Evolutionary conservation across 2,888 invertebrate genomes (phyloP).

Genomic region (Corythucha ciliata): DNA sequence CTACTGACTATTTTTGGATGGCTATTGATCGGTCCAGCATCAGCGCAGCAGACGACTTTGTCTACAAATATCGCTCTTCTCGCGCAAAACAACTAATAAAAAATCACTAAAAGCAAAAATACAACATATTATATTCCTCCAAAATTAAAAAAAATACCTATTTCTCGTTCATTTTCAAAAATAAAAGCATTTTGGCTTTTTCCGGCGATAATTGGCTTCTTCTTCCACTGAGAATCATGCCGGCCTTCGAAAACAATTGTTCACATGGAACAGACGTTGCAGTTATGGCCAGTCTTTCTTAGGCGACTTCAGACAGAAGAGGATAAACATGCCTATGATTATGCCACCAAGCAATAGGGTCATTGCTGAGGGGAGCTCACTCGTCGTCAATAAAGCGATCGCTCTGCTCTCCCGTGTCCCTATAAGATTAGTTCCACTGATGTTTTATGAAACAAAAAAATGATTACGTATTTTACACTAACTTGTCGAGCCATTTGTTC

Average conservation of each 20-base stretch:
- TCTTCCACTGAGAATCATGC: conserved; percentile 13
- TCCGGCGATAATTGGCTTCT: conserved; percentile 7
- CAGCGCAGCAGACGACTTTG: too few relatives aligned
- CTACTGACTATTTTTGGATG: too few relatives aligned
- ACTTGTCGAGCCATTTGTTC: too few relatives aligned
- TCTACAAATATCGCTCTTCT: too few relatives aligned
- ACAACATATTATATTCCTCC: too few relatives aligned
- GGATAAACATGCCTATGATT: conserved; percentile 17
- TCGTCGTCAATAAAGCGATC: conserved; percentile 19
- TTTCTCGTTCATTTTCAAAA: conserved; percentile 12
- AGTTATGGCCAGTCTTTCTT: conserved; percentile 10
- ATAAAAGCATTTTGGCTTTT: conserved; percentile 19
- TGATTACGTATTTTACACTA: too few relatives aligned
- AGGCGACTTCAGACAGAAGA: neutral
- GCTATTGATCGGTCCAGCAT: too few relatives aligned
- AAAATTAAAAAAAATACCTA: too few relatives aligned
- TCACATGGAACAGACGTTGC: conserved; percentile 24
- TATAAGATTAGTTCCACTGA: too few relatives aligned
- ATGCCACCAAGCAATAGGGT: conserved; percentile 19
- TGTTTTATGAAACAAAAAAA: too few relatives aligned
- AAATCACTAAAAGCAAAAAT: too few relatives aligned
- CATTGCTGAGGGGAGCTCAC: neutral
- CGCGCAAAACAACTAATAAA: too few relatives aligned
- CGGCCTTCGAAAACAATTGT: conserved; percentile 22
- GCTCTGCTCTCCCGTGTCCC: conserved; percentile 13